phyloP scores from a whole-genome alignment of 1,140 invertebrate species.

The Brachionus calyciflorus region DNA sequence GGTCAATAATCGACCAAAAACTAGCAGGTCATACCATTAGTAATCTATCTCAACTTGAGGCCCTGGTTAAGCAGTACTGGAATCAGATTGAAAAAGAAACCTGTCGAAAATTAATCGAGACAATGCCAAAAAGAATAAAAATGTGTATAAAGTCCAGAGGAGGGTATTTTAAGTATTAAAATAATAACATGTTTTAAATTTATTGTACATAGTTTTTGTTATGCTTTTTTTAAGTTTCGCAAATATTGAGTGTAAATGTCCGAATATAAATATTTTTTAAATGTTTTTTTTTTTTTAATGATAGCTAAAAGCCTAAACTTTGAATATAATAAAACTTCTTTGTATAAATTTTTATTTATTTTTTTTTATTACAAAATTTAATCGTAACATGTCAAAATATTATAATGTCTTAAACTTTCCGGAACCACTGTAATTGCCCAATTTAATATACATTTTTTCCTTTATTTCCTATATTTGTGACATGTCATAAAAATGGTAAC shows the following conservation, averaged over 20 bases:
- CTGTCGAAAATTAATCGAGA: too few relatives aligned
- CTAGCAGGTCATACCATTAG: neutral
- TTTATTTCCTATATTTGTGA: too few relatives aligned
- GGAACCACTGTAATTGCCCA: too few relatives aligned
- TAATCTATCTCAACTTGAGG: neutral
- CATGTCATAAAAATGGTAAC: too few relatives aligned
- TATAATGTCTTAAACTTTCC: too few relatives aligned
- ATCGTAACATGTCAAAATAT: too few relatives aligned
- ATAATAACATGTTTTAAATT: neutral
- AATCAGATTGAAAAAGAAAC: too few relatives aligned
- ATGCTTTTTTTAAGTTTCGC: neutral
- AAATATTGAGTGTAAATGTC: neutral
- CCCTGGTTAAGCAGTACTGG: too few relatives aligned
- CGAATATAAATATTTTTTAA: neutral
- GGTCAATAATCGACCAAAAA: conserved; percentile 40
- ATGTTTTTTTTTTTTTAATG: neutral
- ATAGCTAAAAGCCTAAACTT: neutral
- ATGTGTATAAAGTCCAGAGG: neutral
- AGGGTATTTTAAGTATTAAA: neutral
- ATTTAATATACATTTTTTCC: too few relatives aligned
- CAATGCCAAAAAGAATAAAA: neutral
- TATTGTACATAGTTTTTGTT: neutral
- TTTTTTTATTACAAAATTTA: too few relatives aligned
- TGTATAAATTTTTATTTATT: neutral
- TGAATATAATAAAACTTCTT: neutral